A percentile compares a stretch with the other conserved stretches of the same genome.
These are phyloP conservation scores for Pagrus major DNA, from an alignment of 2,113 vertebrate species.

Conservation along the genomic window DNA sequence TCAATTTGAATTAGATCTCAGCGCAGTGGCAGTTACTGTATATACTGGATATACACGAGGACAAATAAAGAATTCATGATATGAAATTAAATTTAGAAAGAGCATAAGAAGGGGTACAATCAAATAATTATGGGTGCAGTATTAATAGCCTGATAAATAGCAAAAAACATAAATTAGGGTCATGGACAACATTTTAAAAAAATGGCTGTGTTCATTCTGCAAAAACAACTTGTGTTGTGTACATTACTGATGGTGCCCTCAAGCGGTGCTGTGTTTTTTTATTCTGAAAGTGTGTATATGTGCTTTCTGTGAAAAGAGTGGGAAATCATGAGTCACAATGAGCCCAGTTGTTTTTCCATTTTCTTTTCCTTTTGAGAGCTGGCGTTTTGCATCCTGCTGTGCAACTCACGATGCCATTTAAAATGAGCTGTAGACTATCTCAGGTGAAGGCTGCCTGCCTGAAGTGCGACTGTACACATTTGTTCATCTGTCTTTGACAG, in stretches of 20 bases:
- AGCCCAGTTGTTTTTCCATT: constrained; percentile 23
- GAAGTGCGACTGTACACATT: constrained; percentile 60
- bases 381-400: constrained; percentile 66
- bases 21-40: constrained; percentile 7
- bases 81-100: background rate
- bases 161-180: constrained; percentile 12
- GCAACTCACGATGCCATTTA: constrained; percentile 65
- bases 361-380: constrained; percentile 49
- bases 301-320: constrained; percentile 6
- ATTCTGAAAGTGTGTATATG: constrained; percentile 12
- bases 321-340: constrained; percentile 49
- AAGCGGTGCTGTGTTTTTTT: constrained; percentile 17
- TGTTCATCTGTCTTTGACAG: constrained; percentile 57
- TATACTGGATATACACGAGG: background rate
- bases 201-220: background rate
- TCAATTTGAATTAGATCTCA: constrained; percentile 45
- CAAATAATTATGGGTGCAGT: background rate
- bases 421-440: constrained; percentile 69
- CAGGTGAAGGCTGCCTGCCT: constrained; percentile 70
- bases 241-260: constrained; percentile 22
- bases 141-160: background rate
- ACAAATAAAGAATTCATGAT: background rate
- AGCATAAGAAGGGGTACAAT: background rate
- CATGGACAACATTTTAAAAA: background rate
- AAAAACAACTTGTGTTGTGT: constrained; percentile 18